These are phyloP conservation scores for Callorhinus ursinus DNA, from an alignment of 2,113 vertebrate genomes.

Conservation along the genomic window DNA sequence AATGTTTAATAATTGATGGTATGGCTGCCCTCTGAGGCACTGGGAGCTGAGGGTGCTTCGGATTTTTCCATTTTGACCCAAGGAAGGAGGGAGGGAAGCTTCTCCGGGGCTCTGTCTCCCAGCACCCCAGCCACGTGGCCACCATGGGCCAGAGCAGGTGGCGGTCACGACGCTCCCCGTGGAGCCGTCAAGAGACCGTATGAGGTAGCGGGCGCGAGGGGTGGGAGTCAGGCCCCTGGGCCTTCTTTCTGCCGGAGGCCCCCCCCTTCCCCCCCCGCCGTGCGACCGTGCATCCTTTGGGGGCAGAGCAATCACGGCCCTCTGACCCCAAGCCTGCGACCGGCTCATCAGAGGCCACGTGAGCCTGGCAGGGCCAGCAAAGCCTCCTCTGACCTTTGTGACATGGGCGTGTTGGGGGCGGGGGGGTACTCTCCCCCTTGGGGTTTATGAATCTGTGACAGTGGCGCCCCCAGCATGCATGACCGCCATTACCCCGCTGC, in stretches of 20 bases:
- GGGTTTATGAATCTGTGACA: background rate
- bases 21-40: fast-evolving
- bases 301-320: fast-evolving
- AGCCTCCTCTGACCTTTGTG: background rate
- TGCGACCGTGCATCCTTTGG: background rate
- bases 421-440: background rate
- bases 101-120: background rate
- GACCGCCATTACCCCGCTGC: background rate
- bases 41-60: background rate
- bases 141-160: background rate
- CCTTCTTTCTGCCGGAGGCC: background rate
- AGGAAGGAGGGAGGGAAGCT: background rate
- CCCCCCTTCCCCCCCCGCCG: background rate
- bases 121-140: background rate
- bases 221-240: background rate
- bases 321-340: background rate
- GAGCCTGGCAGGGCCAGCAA: background rate
- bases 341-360: background rate
- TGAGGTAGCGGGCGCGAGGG: background rate
- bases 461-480: background rate
- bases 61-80: background rate
- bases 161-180: fast-evolving
- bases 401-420: too few relatives aligned
- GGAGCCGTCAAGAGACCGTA: background rate
- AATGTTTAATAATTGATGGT: background rate